Base-by-base conservation (phyloP, 2,797 vertebrate genomes). In the Intellagama lesueurii region DNA sequence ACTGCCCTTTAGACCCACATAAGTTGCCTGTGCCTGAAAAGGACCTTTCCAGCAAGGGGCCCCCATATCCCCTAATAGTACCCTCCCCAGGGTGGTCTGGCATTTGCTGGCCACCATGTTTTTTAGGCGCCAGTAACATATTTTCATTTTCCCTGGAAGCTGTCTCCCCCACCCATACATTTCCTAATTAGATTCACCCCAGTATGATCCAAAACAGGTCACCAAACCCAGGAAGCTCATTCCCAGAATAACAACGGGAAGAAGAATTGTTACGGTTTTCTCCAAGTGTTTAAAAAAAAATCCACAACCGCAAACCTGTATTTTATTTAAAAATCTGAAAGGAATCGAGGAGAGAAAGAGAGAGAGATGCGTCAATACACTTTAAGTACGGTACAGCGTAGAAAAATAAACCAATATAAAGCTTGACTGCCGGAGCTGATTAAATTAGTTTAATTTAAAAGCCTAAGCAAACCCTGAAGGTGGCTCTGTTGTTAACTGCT, bases 371-470 rank as follows among this genome's bases (percentile, higher is more conserved):
- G 24, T n/a, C 60, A 26, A 30, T 14, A 88, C 94, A 52, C 92
- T 89, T 60, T 0, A 0, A 92, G 89, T 87, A 93, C 87, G 91
- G 91, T 40, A 73, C 68, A 91, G 87, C 84, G 85, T 92, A 91
- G 91, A 94, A 87, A 93, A 95, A 94, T 79, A 90, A 96, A 93
- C 92, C 91, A 95, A 94, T 95, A 94, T 87, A 93, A 96, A 96
- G 94, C 92, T 92, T 95, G 95, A 95, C 93, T 95, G 93, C 87
- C 94, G 94, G 94, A 96, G 94, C 94, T 96, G 94, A 96, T 95
- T 94, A 94, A 96, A 96, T 96, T 96, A 95, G 91, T 94, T 94
- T 94, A 94, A 95, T 96, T 96, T 94, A 92, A 95, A 94, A 95
- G 89, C 93, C 92, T 88, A 94, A 96, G 94, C 93, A 95, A 95